A percentile compares a stretch with the other conserved stretches of the same genome.
These are phyloP conservation scores for Hemibagrus wyckioides DNA, from an alignment of 2,113 vertebrate genomes.

Conservation along the genomic window DNA sequence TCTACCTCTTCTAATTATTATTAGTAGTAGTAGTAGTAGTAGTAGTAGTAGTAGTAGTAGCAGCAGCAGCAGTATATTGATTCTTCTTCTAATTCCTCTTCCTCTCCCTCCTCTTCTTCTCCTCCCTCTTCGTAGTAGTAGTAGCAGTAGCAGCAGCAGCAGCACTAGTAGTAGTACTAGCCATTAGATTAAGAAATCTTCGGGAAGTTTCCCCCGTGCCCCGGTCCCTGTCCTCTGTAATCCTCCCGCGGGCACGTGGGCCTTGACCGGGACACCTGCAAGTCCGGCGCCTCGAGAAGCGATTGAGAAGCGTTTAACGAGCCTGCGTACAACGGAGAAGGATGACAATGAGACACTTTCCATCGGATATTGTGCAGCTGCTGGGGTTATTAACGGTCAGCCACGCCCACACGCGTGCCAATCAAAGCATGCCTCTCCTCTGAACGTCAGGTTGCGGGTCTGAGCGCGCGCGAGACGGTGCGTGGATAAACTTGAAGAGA, in stretches of 20 bases:
- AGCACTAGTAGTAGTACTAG: neutral
- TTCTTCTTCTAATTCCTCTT: neutral
- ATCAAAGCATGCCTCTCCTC: neutral
- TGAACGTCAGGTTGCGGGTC: neutral
- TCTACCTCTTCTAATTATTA: neutral
- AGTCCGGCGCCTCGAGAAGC: neutral
- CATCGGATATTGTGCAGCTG: neutral
- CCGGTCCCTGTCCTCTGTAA: too few relatives aligned
- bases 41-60: too few relatives aligned
- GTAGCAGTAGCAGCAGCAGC: neutral
- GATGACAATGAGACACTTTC: neutral
- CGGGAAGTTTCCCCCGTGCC: neutral
- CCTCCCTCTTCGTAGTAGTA: neutral
- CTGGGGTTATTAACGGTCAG: neutral
- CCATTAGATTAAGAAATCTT: neutral
- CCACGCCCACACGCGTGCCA: constrained; percentile 24
- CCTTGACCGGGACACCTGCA: neutral
- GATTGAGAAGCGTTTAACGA: neutral
- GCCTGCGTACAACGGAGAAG: neutral
- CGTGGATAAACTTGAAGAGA: neutral
- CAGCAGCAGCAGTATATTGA: neutral
- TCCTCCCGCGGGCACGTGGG: too few relatives aligned
- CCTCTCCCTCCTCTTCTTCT: neutral
- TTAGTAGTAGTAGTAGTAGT: too few relatives aligned
- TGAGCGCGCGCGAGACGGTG: neutral